Conservation (phyloP, 2,888 invertebrate species). For the Apodemia mormo region DNA sequence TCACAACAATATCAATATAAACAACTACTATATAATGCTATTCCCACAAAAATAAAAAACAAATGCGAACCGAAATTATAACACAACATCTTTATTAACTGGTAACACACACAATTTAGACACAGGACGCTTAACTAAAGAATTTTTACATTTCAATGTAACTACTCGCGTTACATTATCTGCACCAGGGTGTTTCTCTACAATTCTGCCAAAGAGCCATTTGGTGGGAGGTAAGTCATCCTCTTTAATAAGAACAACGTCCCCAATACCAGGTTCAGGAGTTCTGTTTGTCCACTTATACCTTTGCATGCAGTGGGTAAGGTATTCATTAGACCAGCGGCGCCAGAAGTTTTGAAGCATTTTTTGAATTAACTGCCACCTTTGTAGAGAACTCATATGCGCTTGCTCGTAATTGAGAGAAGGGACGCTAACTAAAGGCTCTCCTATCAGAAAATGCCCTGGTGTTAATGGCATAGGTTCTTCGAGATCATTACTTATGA, state of each 20-base stretch:
- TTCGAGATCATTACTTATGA: not conserved
- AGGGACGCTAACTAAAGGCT: not conserved
- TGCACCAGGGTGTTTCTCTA: conserved; percentile 34
- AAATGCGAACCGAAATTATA: not conserved
- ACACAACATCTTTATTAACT: not conserved
- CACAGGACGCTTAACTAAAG: not conserved
- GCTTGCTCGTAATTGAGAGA: not conserved
- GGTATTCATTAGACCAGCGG: not conserved
- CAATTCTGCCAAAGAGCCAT: conserved; percentile 35
- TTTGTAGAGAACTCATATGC: not conserved
- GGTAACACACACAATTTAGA: not conserved
- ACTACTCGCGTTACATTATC: conserved; percentile 38
- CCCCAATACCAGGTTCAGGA: conserved; percentile 35
- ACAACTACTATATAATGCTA: not conserved
- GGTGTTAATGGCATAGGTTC: conserved; percentile 1
- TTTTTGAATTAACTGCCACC: not conserved
- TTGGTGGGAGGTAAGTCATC: conserved; percentile 34
- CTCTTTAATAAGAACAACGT: conserved; percentile 37
- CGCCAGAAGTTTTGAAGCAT: not conserved
- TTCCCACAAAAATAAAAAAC: not conserved
- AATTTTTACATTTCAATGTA: conserved; percentile 14
- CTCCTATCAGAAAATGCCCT: not conserved
- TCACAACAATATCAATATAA: not conserved
- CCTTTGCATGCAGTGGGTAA: conserved; percentile 15
- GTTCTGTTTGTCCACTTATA: conserved; percentile 32